These are phyloP conservation scores for Spisula subtruncata DNA, from an alignment of 2,888 invertebrate species.

Conservation along the genomic window DNA sequence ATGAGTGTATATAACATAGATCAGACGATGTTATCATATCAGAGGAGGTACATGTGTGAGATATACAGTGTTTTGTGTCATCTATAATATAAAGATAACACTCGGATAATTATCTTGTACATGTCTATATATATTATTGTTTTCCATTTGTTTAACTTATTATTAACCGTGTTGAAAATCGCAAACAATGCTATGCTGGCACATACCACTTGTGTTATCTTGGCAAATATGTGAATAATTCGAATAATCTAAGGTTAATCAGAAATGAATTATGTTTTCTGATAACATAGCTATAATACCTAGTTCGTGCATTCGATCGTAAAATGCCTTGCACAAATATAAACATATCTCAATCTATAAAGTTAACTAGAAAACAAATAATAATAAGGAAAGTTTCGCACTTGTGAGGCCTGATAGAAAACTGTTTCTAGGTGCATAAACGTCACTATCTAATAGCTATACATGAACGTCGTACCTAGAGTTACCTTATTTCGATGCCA, in stretches of 20 bases:
- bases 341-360: neutral
- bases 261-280: slow-evolving; percentile 43
- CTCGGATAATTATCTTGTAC: slow-evolving; percentile 15
- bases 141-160: slow-evolving; percentile 31
- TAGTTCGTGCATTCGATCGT: neutral
- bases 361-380: too few species aligned
- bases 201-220: slow-evolving; percentile 37
- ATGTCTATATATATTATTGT: slow-evolving; percentile 25
- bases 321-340: neutral
- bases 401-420: too few species aligned
- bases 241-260: slow-evolving; percentile 45
- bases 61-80: neutral
- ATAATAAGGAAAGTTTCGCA: too few species aligned
- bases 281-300: slow-evolving; percentile 20
- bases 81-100: neutral
- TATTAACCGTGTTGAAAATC: slow-evolving; percentile 26
- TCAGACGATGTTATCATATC: neutral
- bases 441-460: too few species aligned
- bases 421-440: too few species aligned
- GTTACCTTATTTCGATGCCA: too few species aligned
- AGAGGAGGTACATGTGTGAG: neutral
- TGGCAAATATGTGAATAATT: slow-evolving; percentile 50
- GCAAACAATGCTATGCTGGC: slow-evolving; percentile 40
- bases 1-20: neutral
- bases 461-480: too few species aligned